phyloP scores from a whole-genome alignment of 2,888 invertebrate species.

The Pedicia rivosa region DNA sequence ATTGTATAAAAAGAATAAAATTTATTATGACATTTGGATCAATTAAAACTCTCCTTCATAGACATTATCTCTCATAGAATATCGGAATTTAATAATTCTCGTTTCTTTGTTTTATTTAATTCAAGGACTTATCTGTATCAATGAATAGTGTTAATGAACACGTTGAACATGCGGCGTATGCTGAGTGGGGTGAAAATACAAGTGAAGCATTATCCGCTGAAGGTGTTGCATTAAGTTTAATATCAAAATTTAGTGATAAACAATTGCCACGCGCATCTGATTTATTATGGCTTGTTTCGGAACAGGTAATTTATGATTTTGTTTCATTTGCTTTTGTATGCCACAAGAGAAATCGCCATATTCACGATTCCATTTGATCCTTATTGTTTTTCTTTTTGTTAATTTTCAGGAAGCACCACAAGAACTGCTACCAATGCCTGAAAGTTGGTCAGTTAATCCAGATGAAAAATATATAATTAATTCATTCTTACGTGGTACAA shows the following conservation, averaged over 20 bases:
- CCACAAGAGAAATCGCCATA: background rate
- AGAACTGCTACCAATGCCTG: constrained; percentile 57
- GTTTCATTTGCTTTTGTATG: too few species aligned
- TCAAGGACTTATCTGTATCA: constrained; percentile 3
- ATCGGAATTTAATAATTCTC: too few species aligned
- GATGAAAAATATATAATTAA: constrained; percentile 35
- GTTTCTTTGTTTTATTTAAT: too few species aligned
- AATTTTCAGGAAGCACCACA: constrained; percentile 65
- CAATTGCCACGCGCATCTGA: constrained; percentile 62
- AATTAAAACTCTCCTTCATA: too few species aligned
- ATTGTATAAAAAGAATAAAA: too few species aligned
- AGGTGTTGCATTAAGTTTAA: constrained; percentile 58
- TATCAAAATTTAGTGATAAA: constrained; percentile 59
- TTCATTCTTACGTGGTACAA: constrained; percentile 49
- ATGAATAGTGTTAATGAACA: constrained; percentile 11
- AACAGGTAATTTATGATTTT: too few species aligned
- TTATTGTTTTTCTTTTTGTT: constrained; percentile 6
- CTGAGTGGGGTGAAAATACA: constrained; percentile 21
- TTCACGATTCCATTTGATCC: background rate
- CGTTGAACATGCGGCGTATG: constrained; percentile 20
- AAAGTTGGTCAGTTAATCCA: constrained; percentile 45
- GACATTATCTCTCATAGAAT: too few species aligned
- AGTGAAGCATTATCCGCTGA: constrained; percentile 51
- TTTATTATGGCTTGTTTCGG: constrained; percentile 64
- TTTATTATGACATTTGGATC: too few species aligned